Evolutionary conservation across 1,140 invertebrate genomes (phyloP), one percentile per base, ranked within the genome.

Genomic region (Polypedilum pembai): DNA sequence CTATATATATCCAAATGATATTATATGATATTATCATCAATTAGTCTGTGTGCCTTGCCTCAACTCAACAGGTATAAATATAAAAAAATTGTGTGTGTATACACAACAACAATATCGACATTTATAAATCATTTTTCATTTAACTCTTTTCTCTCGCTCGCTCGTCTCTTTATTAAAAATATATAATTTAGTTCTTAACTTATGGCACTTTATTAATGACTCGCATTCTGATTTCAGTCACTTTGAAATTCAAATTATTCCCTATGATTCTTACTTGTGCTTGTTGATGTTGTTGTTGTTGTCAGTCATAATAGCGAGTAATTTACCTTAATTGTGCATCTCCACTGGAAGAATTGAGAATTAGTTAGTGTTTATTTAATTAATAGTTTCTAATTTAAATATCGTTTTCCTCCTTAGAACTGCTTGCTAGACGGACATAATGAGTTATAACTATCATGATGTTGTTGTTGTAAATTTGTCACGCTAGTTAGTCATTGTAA

Each of bases 21-120:
- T 56, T 56, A 56, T 56, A 56, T 56, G 45, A 56, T 56, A 56
- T 56, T 56, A 56, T 56, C 45, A 56, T 56, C 45, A 56, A 56
- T 56, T 56, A 56, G 45, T 56, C 45, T 56, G 45, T 33, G 5
- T 56, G 45, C 45, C 45, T 56, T 56, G 45, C 45, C 45, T 56
- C 45, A 56, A 33, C 45, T 56, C 45, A 56, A 56, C 45, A 56
- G 45, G 45, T 56, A 56, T 56, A 33, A 33, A 33, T 33, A 56
- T 56, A 56, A 56, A 56, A 56, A 33, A 33, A 33, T 33, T 33
- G 24, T 33, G 1, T 33, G 24, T 33, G 24, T 33, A 33, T 33
- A 33, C 24, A 33, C 24, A 33, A 33, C 12, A n/a, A 56, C n/a
- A 56, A n/a, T 56, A 56, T 56, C 45, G 45, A 56, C 45, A 56